Evolutionary conservation across 2,797 vertebrate species (phyloP).

Genomic region (Mallotus villosus): DNA sequence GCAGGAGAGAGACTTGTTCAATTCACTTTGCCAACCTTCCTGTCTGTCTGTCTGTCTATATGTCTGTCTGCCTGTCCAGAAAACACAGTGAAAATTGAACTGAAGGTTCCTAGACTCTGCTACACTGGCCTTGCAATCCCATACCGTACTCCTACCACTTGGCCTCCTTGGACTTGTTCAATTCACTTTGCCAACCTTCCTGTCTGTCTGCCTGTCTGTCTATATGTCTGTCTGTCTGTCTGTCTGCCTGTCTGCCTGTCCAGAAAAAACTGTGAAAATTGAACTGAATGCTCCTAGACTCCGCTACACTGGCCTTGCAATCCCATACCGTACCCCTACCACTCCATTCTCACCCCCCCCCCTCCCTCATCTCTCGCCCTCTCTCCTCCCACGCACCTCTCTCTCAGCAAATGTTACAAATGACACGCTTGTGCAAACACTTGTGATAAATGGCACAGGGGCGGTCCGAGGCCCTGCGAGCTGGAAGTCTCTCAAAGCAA

Average conservation of each 20-base stretch:
- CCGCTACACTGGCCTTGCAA: not conserved
- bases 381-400: not conserved
- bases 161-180: too few relatives aligned
- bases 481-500: slow-evolving; percentile 58
- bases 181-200: slow-evolving; percentile 28
- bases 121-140: not conserved
- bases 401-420: slow-evolving; percentile 62
- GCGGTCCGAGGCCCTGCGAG: slow-evolving; percentile 47
- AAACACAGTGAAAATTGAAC: too few relatives aligned
- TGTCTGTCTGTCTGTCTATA: not conserved
- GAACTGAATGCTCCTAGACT: not conserved
- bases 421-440: slow-evolving; percentile 66
- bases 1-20: slow-evolving; percentile 17
- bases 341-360: not conserved
- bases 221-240: too few relatives aligned
- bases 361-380: slow-evolving; percentile 10
- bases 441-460: slow-evolving; percentile 58
- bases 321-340: not conserved
- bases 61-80: too few relatives aligned
- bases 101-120: not conserved
- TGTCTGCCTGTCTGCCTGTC: too few relatives aligned
- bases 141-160: not conserved
- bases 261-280: too few relatives aligned
- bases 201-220: not conserved
- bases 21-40: slow-evolving; percentile 28